These are phyloP conservation scores for Anas platyrhynchos DNA, from an alignment of 2,113 vertebrate genomes.

Conservation along the genomic window DNA sequence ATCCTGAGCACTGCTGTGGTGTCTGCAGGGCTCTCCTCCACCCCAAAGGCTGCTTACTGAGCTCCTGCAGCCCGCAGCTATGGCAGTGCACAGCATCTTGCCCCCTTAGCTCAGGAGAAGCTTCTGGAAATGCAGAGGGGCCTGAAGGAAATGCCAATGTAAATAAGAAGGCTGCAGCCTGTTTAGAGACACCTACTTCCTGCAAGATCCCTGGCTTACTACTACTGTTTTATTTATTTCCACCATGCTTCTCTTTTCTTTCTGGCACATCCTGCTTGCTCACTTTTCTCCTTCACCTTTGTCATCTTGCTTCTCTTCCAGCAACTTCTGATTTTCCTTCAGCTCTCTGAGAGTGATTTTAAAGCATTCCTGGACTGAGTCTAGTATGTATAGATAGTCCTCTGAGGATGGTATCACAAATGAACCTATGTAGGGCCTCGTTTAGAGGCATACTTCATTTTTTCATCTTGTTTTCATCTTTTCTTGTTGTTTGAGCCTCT, in stretches of 20 bases:
- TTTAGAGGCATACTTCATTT: not conserved
- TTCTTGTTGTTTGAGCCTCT: not conserved
- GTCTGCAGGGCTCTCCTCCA: not conserved
- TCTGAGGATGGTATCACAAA: not conserved
- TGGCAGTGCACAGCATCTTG: not conserved
- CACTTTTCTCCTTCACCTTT: not conserved
- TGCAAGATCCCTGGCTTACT: not conserved
- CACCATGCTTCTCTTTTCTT: not conserved
- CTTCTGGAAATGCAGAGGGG: not conserved
- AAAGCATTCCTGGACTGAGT: not conserved
- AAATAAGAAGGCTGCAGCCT: not conserved
- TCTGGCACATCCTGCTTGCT: not conserved
- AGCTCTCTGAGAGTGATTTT: not conserved
- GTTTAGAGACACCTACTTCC: not conserved
- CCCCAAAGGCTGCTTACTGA: accelerated
- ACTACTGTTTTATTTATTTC: not conserved
- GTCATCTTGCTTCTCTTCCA: not conserved
- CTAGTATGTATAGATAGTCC: not conserved
- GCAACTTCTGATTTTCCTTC: not conserved
- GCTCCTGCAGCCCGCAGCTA: not conserved
- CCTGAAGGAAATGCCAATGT: not conserved
- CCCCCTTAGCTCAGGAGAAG: not conserved
- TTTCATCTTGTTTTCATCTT: not conserved
- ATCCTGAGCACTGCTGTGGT: not conserved
- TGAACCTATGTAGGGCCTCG: not conserved